Evolutionary conservation across 64 coral and sea anemone species (phyloP), one percentile per base, ranked within the genome.

Genomic region (Pocillopora damicornis): DNA sequence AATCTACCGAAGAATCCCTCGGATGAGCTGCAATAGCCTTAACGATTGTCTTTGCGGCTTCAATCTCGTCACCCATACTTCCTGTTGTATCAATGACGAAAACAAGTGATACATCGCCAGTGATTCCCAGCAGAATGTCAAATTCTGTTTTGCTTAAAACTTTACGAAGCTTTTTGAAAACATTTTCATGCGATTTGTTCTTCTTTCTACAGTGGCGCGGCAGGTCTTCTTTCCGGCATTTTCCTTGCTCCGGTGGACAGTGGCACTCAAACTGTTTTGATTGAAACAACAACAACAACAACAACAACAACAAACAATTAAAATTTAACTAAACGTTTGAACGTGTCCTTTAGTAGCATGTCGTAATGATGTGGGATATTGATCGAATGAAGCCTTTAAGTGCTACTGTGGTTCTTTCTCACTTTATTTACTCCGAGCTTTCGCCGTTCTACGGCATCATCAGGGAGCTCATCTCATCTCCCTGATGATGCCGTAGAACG

Each of bases 51-150:
- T 88, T 94, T 5, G 93, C 93, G 22, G 88, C 93, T 59, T 76
- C 22, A 1, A 91, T 94, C 16, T 91, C 93, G 0, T 83, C 14
- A 2, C 14, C 0, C 93, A 94, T 94, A 76, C 93, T 94, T 1
- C 76, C 83, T 9, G 88, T 94, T 10, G 89, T 94, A 76, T 94
- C 93, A 73, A 94, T 75, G 1, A 82, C 77, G 56, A 94, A 94
- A 11, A 94, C 74, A 10, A 94, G 93, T 1, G 88, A 81, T 15
- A 91, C 93, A 58, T 91, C 89, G 20, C 93, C 93, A 37, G 79
- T 73, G n/a, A 91, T 66, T 71, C 88, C 87, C 88, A 94, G 79
- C 25, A 94, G 26, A 68, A 58, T 60, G 35, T 94, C 86, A 26
- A 94, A 87, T 12, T 79, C 88, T 10, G 67, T 61, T 15, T 26